Evolutionary conservation across 2,797 vertebrate species (phyloP), one percentile per base, ranked within the genome.

Genomic region (Oreochromis grahami): DNA sequence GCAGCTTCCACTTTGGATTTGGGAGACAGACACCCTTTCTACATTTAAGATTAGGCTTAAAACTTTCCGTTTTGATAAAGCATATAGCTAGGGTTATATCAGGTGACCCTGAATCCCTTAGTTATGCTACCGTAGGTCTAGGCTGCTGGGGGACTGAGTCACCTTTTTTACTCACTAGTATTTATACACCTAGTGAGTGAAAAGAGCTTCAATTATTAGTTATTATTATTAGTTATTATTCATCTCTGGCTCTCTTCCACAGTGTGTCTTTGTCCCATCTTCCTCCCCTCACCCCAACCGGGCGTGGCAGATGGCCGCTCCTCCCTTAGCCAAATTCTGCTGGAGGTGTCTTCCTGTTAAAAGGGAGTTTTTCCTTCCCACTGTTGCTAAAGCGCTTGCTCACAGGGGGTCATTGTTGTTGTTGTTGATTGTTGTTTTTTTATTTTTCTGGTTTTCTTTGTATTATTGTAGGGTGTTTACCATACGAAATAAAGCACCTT

Each of bases 261-360:
- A 2, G 14, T 58, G 55, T 17, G 55, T 58, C 26, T 58, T 58
- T 3, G 17, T 0, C 6, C 2, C 15, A 32, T 32, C 55, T 17
- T 10, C 26, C 26, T 17, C 55, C 55, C 1, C 8, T 32, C 8
- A 56, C 24, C 24, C 53, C 53, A 56, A 56, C 53, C 13, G 8
- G 26, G 55, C 5, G 1, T 0, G 14, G 55, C 55, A 58, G 15
- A 17, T 17, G 3, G 15, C 15, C 1, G 15, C 15, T 58, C 0
- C 55, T 58, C 29, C 15, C 55, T 58, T 58, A 58, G 15, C 26
- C 55, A 58, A 58, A 58, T 58, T 32, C 55, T 32, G 26, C 55
- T 26, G 52, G 52, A 8, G 0, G 21, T 0, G 21, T 55, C 55
- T 58, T 58, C 55, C 15, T 58, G 17, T 60, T 60, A 60, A 34